Conservation (phyloP, 2,113 vertebrate species). For the Clarias gariepinus region DNA sequence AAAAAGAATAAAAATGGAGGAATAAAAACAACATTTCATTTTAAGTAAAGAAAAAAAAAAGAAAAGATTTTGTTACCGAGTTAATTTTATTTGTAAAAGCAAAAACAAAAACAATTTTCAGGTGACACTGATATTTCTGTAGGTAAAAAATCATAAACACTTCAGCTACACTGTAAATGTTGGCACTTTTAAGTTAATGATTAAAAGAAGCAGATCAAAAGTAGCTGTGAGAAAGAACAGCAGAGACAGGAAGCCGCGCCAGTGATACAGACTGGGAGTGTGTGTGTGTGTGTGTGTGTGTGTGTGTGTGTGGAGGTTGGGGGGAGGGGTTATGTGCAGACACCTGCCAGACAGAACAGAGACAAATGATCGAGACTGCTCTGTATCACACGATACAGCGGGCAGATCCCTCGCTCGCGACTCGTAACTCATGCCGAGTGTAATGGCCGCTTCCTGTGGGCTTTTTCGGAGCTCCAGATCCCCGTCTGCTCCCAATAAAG, state of each 20-base stretch:
- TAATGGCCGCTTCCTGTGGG: slow-evolving; percentile 42
- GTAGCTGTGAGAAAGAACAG: neutral
- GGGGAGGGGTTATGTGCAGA: neutral
- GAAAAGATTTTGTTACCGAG: neutral
- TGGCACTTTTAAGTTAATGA: neutral
- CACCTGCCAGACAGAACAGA: neutral
- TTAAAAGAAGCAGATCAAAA: neutral
- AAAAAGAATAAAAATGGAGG: too few species aligned
- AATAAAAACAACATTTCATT: neutral
- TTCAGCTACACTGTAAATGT: neutral
- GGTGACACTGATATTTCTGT: neutral
- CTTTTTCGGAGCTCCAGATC: slow-evolving; percentile 30
- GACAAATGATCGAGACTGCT: slow-evolving; percentile 17
- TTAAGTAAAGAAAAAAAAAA: neutral
- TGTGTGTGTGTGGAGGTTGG: too few species aligned
- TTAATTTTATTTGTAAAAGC: neutral
- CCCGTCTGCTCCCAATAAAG: slow-evolving; percentile 55
- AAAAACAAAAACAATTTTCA: neutral
- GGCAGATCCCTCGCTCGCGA: slow-evolving; percentile 19
- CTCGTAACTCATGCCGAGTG: slow-evolving; percentile 35
- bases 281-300: neutral
- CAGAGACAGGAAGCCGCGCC: neutral
- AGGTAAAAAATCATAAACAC: neutral
- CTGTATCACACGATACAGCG: slow-evolving; percentile 6
- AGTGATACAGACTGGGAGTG: neutral